Evolutionary conservation across 2,797 vertebrate species (phyloP), one percentile per base, ranked within the genome.

Genomic region (Pseudochirops corinnae): DNA sequence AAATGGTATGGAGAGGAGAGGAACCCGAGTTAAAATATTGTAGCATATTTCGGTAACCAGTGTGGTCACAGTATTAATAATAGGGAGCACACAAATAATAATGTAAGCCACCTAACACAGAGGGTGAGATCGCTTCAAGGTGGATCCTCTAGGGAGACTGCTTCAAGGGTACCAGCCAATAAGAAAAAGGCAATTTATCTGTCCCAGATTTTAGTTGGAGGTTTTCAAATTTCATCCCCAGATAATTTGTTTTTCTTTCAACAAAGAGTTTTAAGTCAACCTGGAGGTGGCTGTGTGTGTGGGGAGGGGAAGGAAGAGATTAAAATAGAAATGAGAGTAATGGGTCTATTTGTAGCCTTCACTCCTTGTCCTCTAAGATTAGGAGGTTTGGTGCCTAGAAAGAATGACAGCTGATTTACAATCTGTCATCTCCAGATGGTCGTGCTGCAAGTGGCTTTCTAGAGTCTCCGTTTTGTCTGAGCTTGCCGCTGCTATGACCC

Each of bases 311-410:
- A 50, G 74, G 74, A 98, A 96, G 31, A 62, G 16, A 67, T 60
- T 52, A 92, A 97, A 97, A 12, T 97, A 97, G 96, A 97, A 98
- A 98, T 98, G 90, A 96, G 92, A 91, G 96, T 98, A 98, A 98
- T 97, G 97, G 98, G 97, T 97, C 97, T 98, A 98, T 98, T 98
- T 98, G 98, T 98, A 97, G 95, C 98, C 95, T 97, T 96, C 96
- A 96, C 60, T 97, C 97, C 97, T 97, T 95, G 95, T 97, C 97
- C 95, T 98, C 57, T 98, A 96, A 98, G 94, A 97, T 91, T 91
- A 4, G 0, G 95, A 96, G 97, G 90, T 97, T 98, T 97, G 97
- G 96, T 98, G 97, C 98, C 98, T 98, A 98, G 97, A 98, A 98
- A 98, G 97, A 98, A 98, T 93, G 94, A 55, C 0, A 94, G 94